Evolutionary conservation across 1,140 invertebrate species (phyloP), one percentile per base, ranked within the genome.

Genomic region (Phocides pigmalion): DNA sequence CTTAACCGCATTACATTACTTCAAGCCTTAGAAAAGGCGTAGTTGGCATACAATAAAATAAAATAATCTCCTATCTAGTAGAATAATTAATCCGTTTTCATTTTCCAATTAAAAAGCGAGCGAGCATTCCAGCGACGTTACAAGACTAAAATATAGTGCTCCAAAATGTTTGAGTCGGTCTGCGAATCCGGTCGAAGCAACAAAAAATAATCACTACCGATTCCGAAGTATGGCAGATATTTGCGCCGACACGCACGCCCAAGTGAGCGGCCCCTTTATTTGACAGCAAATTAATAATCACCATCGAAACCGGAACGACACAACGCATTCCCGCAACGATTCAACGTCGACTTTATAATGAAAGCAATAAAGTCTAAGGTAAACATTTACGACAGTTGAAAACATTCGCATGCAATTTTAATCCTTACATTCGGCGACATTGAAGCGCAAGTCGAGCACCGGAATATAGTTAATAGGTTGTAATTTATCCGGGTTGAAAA

Each of bases 281-380:
- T 90, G 87, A 90, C 88, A 89, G 88, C 88, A 88, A 91, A 89
- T 91, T 89, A 90, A 90, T 90, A 90, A 90, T 82, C 76, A 64
- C 76, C 61, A 62, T 53, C 72, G 73, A 72, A 68, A 84, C 74
- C 78, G 81, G 66, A 89, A 85, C 78, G 88, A 64, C 82, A 64
- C 79, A 88, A 83, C 74, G 70, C 70, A 58, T 64, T 65, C 47
- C 69, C 56, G 50, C 64, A 51, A 68, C 81, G 72, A 71, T 72
- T 67, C 64, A 85, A 89, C 70, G 49, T 81, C 71, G 81, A 81
- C 86, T 88, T 81, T 90, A 84, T 83, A 75, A 76, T 76, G 41
- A 62, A 64, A 76, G 66, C 66, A 28, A 71, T 80, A 87, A 81
- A 84, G 84, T 87, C 77, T 72, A 81, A 76, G 70, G 71, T 70